These are phyloP conservation scores for Triplophysa yarkandensis DNA, from an alignment of 2,797 vertebrate genomes.

Conservation along the genomic window DNA sequence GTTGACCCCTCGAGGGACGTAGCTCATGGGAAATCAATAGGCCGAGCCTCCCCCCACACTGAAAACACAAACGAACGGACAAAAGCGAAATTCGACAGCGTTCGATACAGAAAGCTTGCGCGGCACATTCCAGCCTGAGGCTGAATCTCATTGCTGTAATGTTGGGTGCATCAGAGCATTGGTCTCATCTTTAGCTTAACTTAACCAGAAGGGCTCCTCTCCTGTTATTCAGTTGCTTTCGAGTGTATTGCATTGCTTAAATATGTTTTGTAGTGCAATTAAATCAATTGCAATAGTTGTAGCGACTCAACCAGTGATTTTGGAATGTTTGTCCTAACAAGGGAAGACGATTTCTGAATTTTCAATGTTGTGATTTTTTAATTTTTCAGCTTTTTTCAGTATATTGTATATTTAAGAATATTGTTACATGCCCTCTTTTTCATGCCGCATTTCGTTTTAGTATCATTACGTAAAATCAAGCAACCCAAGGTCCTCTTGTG, in stretches of 20 bases:
- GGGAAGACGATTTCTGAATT: no score
- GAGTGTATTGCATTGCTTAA: neutral
- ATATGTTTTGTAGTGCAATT: no score
- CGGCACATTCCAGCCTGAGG: constrained; percentile 52
- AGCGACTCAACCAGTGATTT: no score
- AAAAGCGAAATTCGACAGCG: constrained; percentile 37
- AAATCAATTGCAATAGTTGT: no score
- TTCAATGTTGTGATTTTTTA: no score
- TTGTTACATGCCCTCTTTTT: no score
- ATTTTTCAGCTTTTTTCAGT: no score
- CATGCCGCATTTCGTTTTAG: constrained; percentile 31
- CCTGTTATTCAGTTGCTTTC: constrained; percentile 4
- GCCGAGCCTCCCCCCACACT: constrained; percentile 19
- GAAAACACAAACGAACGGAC: constrained; percentile 32
- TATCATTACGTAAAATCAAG: constrained; percentile 42
- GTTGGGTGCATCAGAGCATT: neutral
- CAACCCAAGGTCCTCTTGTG: constrained; percentile 31
- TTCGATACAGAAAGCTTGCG: constrained; percentile 48
- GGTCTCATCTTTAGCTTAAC: constrained; percentile 4
- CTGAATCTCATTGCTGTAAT: constrained; percentile 21
- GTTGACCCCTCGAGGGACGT: constrained; percentile 26
- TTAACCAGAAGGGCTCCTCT: constrained; percentile 1
- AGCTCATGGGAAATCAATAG: constrained; percentile 50
- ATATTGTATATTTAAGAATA: no score
- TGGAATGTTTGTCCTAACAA: no score